A percentile compares a stretch with the other conserved stretches of the same genome.
Conservation (phyloP, 2,797 vertebrate species). For the Cossypha dichroa region DNA sequence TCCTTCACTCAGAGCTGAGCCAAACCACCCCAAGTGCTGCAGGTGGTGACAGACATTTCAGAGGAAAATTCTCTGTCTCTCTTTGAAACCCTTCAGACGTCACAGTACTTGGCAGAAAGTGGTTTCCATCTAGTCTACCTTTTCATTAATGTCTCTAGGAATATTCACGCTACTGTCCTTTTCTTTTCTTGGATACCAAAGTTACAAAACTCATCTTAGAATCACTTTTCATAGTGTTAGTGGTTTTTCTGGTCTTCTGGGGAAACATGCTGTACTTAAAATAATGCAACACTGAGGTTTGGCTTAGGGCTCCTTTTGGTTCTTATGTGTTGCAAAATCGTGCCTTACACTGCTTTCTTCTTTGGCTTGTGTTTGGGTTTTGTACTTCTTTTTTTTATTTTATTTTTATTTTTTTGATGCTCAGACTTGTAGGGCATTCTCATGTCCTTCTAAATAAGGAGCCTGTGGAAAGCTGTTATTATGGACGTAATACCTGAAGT, state of each 20-base stretch:
- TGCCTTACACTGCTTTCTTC: not conserved
- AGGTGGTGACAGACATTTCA: conserved; percentile 54
- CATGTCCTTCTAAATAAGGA: not conserved
- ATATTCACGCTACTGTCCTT: not conserved
- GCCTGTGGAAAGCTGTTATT: not conserved
- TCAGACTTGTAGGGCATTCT: not conserved
- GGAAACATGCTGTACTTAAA: conserved; percentile 29
- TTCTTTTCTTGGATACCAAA: conserved; percentile 34
- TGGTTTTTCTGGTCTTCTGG: not conserved
- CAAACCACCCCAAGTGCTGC: conserved; percentile 11
- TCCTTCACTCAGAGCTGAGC: not conserved
- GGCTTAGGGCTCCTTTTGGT: conserved; percentile 14
- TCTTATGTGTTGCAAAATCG: not conserved
- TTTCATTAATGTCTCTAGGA: conserved; percentile 32
- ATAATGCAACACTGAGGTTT: conserved; percentile 41
- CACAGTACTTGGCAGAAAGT: not conserved
- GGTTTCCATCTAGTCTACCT: conserved; percentile 35
- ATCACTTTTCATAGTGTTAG: not conserved
- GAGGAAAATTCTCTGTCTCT: conserved; percentile 26
- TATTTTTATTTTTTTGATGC: not conserved
- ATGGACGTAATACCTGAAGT: not conserved
- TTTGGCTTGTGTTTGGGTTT: not conserved
- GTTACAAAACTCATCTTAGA: not conserved
- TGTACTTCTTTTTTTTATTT: no score
- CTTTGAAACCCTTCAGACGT: not conserved